Evolutionary conservation across 2,113 vertebrate species (phyloP).

Genomic region (Oceanodroma tethys): DNA sequence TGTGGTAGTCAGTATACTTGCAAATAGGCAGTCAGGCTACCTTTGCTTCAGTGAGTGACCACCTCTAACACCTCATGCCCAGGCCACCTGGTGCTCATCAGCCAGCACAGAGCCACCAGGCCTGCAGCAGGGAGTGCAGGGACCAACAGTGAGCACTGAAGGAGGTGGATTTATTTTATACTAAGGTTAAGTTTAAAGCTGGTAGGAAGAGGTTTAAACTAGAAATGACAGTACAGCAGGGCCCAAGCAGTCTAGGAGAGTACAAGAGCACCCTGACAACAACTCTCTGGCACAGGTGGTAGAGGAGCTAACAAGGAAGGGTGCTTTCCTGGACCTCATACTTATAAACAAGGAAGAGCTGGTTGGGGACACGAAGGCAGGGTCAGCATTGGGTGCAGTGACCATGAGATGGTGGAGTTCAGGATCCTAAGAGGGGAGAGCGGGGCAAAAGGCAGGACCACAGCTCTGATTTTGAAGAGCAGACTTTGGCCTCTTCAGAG

Average conservation of each 20-base stretch:
- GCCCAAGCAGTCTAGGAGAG: background rate
- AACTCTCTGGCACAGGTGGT: background rate
- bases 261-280: background rate
- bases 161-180: background rate
- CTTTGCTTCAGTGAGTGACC: background rate
- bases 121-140: background rate
- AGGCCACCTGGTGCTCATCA: background rate
- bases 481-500: background rate
- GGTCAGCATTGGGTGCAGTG: background rate
- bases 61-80: background rate
- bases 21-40: background rate
- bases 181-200: background rate
- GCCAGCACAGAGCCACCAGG: background rate
- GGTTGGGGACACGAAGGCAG: background rate
- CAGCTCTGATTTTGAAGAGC: background rate
- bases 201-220: background rate
- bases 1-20: background rate
- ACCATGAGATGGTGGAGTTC: background rate
- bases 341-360: background rate
- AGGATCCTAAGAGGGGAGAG: background rate
- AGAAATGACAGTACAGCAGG: background rate
- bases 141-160: background rate
- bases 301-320: fast-evolving
- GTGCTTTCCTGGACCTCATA: background rate
- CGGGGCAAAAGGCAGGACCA: background rate